phyloP scores from a whole-genome alignment of 2,113 vertebrate genomes.

The Dromas ardeola region DNA sequence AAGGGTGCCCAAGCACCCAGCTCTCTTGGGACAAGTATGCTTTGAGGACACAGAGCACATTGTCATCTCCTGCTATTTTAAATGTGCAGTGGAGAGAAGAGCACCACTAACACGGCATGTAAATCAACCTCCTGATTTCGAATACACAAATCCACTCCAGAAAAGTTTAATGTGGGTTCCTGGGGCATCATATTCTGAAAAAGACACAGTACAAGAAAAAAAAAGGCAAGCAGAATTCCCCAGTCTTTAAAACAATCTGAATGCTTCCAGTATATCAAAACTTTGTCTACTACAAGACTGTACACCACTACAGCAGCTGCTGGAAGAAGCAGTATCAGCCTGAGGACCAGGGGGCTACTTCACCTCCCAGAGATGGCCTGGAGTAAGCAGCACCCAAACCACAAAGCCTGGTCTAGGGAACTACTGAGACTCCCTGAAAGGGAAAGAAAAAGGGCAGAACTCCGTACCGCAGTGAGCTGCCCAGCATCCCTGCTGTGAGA shows the following conservation, averaged over 20 bases:
- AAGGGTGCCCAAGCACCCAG: not conserved
- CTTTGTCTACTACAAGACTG: not conserved
- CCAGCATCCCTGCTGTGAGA: not conserved
- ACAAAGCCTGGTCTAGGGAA: not conserved
- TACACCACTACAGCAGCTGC: not conserved
- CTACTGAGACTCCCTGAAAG: not conserved
- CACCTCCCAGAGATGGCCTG: not conserved
- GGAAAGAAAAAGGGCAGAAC: not conserved
- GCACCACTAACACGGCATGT: accelerated
- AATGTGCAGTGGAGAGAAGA: not conserved
- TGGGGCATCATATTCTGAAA: not conserved
- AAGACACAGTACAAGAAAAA: not conserved
- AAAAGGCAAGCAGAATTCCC: not conserved
- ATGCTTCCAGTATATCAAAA: not conserved
- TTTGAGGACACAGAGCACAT: not conserved
- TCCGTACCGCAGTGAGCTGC: not conserved
- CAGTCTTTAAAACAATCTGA: not conserved
- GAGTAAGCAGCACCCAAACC: not conserved
- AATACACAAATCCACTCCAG: not conserved
- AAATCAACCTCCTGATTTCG: not conserved
- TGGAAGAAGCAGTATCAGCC: not conserved
- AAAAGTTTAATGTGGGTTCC: conserved; percentile 13
- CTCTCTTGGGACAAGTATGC: not conserved
- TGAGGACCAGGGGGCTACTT: not conserved
- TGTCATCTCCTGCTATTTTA: not conserved